Evolutionary conservation across 1,140 invertebrate genomes (phyloP).

Genomic region (Lethocerus indicus): DNA sequence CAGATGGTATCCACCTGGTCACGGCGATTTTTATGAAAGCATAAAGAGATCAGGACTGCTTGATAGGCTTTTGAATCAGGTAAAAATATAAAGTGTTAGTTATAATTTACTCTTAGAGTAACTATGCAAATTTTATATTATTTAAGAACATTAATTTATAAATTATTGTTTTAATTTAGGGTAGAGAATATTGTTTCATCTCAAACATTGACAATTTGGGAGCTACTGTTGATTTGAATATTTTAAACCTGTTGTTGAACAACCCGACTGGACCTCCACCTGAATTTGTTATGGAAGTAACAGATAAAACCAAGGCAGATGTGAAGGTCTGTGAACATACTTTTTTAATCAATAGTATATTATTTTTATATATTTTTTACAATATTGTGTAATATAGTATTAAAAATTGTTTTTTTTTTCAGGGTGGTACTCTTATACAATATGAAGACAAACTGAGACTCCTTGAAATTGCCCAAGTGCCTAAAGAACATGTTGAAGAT

Average conservation of each 20-base stretch:
- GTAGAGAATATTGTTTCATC: conserved; percentile 89
- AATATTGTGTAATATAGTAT: not conserved
- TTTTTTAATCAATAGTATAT: not conserved
- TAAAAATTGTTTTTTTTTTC: conserved; percentile 18
- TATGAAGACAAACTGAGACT: conserved; percentile 90
- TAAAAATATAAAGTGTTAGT: not conserved
- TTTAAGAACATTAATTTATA: not conserved
- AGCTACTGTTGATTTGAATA: conserved; percentile 92
- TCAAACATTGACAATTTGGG: conserved; percentile 99
- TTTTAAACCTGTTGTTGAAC: conserved; percentile 64
- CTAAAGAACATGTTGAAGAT: conserved; percentile 91
- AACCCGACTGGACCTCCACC: conserved; percentile 28
- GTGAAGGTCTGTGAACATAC: conserved; percentile 56
- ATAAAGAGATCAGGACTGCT: conserved; percentile 89
- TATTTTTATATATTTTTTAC: not conserved
- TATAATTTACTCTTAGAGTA: too few relatives aligned
- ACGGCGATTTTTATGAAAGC: conserved; percentile 97
- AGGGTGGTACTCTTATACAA: conserved; percentile 95
- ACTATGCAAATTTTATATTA: conserved; percentile 1
- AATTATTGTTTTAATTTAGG: conserved; percentile 27
- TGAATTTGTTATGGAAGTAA: conserved; percentile 99
- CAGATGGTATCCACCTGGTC: conserved; percentile 96
- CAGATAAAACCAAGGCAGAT: conserved; percentile 96
- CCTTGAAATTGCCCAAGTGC: conserved; percentile 99
- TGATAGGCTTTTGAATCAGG: conserved; percentile 56